phyloP scores from a whole-genome alignment of 2,113 vertebrate genomes.

The Brienomyrus longianalis region DNA sequence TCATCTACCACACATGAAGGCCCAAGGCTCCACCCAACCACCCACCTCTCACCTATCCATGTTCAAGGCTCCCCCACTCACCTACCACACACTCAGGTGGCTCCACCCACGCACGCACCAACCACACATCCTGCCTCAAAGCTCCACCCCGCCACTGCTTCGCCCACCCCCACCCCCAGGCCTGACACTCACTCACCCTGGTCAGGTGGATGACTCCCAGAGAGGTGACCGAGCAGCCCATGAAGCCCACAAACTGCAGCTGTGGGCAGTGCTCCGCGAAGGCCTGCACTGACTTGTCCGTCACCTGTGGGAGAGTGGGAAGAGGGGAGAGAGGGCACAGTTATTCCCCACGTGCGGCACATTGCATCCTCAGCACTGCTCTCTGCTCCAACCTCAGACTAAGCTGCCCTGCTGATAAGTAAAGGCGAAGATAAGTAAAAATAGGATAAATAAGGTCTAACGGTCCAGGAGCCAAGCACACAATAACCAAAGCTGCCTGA shows the following conservation, averaged over 20 bases:
- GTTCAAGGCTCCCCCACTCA: background rate
- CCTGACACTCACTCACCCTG: conserved; percentile 66
- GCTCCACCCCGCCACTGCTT: background rate
- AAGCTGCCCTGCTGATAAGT: background rate
- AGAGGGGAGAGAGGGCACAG: background rate
- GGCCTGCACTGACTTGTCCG: conserved; percentile 84
- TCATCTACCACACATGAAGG: background rate
- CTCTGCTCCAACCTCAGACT: background rate
- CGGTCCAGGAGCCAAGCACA: background rate
- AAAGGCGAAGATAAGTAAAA: background rate
- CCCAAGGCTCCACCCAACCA: background rate
- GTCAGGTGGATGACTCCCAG: conserved; percentile 96
- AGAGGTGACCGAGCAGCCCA: conserved; percentile 97
- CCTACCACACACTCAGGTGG: background rate
- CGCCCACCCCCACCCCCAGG: background rate
- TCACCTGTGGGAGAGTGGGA: conserved; percentile 67
- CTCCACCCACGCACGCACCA: background rate
- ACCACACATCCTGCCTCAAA: background rate
- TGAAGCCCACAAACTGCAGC: conserved; percentile 94
- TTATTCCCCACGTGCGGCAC: background rate
- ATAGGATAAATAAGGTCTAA: background rate
- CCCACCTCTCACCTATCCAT: too few species aligned
- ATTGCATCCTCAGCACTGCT: background rate
- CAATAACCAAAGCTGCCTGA: background rate
- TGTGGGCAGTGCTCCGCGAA: conserved; percentile 92